These are phyloP conservation scores for Catostylus mosaicus DNA, from an alignment of 30 jellyfish, hydroid and myxozoan species.

Conservation along the genomic window DNA sequence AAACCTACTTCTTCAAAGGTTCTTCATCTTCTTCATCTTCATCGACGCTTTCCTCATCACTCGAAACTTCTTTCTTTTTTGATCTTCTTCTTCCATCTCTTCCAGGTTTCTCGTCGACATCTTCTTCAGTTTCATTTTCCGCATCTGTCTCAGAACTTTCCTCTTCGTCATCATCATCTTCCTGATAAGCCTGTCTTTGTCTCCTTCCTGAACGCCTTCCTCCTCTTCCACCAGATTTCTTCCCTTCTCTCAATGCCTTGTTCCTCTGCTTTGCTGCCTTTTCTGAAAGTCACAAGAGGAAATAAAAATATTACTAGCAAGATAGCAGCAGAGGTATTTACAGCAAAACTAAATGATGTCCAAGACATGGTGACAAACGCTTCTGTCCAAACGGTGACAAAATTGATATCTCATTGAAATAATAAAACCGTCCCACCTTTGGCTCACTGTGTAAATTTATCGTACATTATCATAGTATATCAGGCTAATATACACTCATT, in stretches of 20 bases:
- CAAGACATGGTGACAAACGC: too few relatives aligned
- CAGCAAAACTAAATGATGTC: too few relatives aligned
- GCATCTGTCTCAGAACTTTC: slow-evolving; percentile 28
- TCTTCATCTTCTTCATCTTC: slow-evolving; percentile 79
- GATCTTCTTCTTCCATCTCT: slow-evolving; percentile 18
- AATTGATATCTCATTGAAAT: too few relatives aligned
- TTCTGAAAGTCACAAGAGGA: not conserved
- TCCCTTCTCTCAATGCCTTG: slow-evolving; percentile 6
- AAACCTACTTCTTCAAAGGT: not conserved
- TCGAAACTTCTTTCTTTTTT: slow-evolving; percentile 15
- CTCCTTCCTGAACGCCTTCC: slow-evolving; percentile 9
- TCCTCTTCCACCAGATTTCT: not conserved
- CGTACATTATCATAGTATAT: too few relatives aligned
- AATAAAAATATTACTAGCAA: too few relatives aligned
- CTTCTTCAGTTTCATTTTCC: slow-evolving; percentile 44
- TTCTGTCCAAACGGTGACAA: too few relatives aligned
- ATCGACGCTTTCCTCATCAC: slow-evolving; percentile 50
- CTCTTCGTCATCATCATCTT: slow-evolving; percentile 33
- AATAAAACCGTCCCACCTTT: too few relatives aligned
- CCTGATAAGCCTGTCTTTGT: not conserved
- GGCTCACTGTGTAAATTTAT: too few relatives aligned
- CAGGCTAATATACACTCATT: too few relatives aligned
- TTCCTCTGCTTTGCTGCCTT: slow-evolving; percentile 1
- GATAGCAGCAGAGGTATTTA: too few relatives aligned
- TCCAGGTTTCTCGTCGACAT: slow-evolving; percentile 8